Percentiles rank a stretch among this genome's conserved stretches.
phyloP scores from a whole-genome alignment of 2,888 invertebrate genomes.

The Trichopoda pennipes region DNA sequence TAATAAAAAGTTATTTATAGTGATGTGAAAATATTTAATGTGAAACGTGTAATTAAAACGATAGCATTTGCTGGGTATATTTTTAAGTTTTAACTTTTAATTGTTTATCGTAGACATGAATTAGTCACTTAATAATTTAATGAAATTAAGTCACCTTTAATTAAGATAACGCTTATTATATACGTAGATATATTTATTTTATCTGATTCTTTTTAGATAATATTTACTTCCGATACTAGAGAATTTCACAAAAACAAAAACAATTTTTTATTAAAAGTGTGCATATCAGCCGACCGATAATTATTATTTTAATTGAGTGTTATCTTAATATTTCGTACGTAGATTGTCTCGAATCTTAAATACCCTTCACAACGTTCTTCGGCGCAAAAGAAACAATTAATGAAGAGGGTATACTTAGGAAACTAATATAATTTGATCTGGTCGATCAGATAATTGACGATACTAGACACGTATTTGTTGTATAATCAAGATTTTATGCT shows the following conservation, averaged over 20 bases:
- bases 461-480: no score
- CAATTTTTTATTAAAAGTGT: slow-evolving; percentile 18
- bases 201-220: slow-evolving; percentile 25
- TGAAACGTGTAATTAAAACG: neutral
- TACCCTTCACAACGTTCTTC: no score
- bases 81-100: neutral
- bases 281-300: slow-evolving; percentile 33
- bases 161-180: slow-evolving; percentile 18
- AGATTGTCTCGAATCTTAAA: no score
- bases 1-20: neutral
- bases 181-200: neutral
- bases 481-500: no score
- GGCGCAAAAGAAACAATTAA: no score
- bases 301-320: neutral
- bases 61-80: neutral
- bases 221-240: slow-evolving; percentile 56
- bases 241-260: slow-evolving; percentile 27
- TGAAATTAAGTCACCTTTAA: neutral
- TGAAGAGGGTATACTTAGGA: no score
- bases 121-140: slow-evolving; percentile 29
- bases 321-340: no score
- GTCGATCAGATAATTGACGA: no score
- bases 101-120: neutral
- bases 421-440: no score
- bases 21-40: neutral